Evolutionary conservation across 2,113 vertebrate species (phyloP).

Genomic region (Calidris pygmaea): DNA sequence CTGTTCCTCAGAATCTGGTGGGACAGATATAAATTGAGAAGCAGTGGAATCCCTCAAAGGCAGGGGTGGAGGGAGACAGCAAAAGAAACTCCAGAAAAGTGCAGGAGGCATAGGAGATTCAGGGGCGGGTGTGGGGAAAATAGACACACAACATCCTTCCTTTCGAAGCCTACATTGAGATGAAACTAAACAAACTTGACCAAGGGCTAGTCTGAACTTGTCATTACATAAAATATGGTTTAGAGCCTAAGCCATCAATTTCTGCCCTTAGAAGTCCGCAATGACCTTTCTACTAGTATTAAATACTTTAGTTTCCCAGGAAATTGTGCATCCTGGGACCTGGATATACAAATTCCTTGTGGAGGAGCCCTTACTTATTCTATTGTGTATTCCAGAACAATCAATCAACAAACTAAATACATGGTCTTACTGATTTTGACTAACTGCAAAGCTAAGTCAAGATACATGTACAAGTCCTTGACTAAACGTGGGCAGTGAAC

Average conservation of each 20-base stretch:
- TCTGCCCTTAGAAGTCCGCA: not conserved
- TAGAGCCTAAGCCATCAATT: not conserved
- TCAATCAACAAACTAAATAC: not conserved
- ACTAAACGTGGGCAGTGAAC: not conserved
- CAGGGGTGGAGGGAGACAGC: not conserved
- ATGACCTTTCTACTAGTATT: not conserved
- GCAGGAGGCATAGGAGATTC: not conserved
- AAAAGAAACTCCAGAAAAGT: not conserved
- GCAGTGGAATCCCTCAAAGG: not conserved
- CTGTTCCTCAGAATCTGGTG: not conserved
- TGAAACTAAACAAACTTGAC: not conserved
- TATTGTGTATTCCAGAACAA: not conserved
- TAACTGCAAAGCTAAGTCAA: not conserved
- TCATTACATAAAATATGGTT: not conserved
- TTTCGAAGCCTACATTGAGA: not conserved
- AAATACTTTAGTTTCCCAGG: not conserved
- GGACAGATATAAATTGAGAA: not conserved
- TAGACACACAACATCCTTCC: not conserved
- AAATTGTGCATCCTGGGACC: not conserved
- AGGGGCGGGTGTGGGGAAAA: accelerated
- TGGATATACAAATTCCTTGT: not conserved
- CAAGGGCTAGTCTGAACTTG: not conserved
- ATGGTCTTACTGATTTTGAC: not conserved
- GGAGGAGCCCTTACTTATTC: not conserved
- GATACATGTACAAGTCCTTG: accelerated